Evolutionary conservation across 2,113 vertebrate species (phyloP).

Genomic region (Sus scrofa): DNA sequence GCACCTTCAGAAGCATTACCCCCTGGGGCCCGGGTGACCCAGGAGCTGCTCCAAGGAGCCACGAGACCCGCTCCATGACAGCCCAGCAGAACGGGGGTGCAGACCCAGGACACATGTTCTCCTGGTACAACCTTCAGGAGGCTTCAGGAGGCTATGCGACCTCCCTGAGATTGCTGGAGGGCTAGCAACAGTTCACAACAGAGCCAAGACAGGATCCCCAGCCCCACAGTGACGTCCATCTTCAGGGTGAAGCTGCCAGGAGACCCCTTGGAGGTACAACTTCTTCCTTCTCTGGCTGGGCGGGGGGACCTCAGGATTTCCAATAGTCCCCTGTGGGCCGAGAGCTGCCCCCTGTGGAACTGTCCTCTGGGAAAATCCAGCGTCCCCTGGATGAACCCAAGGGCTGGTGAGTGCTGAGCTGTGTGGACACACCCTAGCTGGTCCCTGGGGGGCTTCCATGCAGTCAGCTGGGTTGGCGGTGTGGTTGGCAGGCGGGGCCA

Average conservation of each 20-base stretch:
- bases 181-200: background rate
- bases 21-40: rapidly evolving
- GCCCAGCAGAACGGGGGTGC: background rate
- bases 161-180: background rate
- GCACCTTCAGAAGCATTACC: rapidly evolving
- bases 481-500: background rate
- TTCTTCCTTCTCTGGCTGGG: no score
- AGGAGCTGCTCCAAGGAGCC: background rate
- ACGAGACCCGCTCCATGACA: background rate
- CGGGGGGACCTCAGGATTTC: background rate
- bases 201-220: background rate
- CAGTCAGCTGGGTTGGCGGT: background rate
- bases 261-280: background rate
- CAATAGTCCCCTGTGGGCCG: background rate
- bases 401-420: background rate
- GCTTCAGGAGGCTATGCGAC: background rate
- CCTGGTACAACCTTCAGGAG: background rate
- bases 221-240: background rate
- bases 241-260: background rate
- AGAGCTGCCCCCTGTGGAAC: background rate
- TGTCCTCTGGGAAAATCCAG: background rate
- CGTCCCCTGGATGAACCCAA: background rate
- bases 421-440: no score
- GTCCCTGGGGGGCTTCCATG: background rate
- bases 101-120: no score